Evolutionary conservation across 53 echinoderm and acorn worm genomes (phyloP).

Genomic region (Crossaster papposus): DNA sequence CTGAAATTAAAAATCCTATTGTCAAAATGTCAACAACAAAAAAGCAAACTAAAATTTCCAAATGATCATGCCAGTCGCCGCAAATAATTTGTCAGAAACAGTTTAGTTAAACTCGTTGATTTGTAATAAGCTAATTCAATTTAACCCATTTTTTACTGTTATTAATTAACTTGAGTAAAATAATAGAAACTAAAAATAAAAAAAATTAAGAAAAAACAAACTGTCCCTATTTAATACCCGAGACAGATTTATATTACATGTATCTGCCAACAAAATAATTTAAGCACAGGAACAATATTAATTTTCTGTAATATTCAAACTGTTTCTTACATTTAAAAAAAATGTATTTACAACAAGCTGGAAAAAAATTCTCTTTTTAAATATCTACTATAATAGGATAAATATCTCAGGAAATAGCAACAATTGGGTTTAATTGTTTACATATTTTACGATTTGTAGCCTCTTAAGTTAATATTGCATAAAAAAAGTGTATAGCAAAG

Average conservation of each 20-base stretch:
- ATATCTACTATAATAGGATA: background rate
- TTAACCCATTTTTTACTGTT: no score
- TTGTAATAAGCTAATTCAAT: no score
- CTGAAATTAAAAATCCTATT: background rate
- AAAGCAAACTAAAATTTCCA: background rate
- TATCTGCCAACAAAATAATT: background rate
- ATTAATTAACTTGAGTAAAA: no score
- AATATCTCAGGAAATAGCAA: background rate
- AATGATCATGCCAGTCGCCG: no score
- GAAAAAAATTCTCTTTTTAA: background rate
- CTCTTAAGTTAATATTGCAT: background rate
- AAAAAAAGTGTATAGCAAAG: background rate
- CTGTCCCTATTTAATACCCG: background rate
- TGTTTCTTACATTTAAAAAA: background rate
- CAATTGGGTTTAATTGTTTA: background rate
- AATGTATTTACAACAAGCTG: background rate
- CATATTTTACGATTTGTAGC: background rate
- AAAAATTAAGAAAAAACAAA: background rate
- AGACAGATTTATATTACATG: background rate
- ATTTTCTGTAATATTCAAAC: background rate
- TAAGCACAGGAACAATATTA: background rate
- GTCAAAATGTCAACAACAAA: background rate
- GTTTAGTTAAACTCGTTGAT: no score
- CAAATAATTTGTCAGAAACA: no score
- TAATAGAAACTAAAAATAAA: no score